These are phyloP conservation scores for Timandra comae DNA, from an alignment of 2,888 invertebrate genomes.

Conservation along the genomic window DNA sequence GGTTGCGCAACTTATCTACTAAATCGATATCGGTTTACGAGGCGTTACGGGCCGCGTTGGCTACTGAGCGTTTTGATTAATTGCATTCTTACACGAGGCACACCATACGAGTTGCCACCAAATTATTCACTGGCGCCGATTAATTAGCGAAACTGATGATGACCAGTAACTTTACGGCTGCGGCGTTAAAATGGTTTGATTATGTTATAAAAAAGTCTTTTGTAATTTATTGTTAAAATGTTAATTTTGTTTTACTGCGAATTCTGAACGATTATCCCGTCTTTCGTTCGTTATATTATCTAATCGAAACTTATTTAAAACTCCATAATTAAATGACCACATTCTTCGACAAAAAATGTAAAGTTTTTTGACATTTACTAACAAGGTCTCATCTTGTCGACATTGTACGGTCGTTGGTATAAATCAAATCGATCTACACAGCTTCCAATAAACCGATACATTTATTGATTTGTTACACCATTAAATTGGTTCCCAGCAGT, in stretches of 20 bases:
- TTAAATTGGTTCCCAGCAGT: conserved; percentile 74
- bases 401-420: conserved; percentile 56
- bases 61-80: conserved; percentile 76
- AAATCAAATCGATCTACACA: conserved; percentile 73
- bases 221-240: conserved; percentile 37
- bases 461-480: conserved; percentile 77
- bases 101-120: conserved; percentile 37
- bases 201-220: conserved; percentile 38
- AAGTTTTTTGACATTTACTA: conserved; percentile 68
- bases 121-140: conserved; percentile 68
- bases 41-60: conserved; percentile 69
- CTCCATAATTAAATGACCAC: too few relatives aligned
- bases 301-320: too few relatives aligned
- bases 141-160: conserved; percentile 67
- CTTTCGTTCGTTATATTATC: conserved; percentile 5
- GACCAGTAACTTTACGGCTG: conserved; percentile 49
- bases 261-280: conserved; percentile 20
- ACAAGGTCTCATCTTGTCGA: conserved; percentile 64
- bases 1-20: conserved; percentile 74
- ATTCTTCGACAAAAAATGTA: not conserved
- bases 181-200: conserved; percentile 52
- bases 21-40: conserved; percentile 76
- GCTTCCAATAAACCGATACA: conserved; percentile 75
- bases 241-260: conserved; percentile 33
- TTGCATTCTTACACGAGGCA: conserved; percentile 62